Evolutionary conservation across 2,113 vertebrate species (phyloP).

Genomic region (Leptosomus discolor): DNA sequence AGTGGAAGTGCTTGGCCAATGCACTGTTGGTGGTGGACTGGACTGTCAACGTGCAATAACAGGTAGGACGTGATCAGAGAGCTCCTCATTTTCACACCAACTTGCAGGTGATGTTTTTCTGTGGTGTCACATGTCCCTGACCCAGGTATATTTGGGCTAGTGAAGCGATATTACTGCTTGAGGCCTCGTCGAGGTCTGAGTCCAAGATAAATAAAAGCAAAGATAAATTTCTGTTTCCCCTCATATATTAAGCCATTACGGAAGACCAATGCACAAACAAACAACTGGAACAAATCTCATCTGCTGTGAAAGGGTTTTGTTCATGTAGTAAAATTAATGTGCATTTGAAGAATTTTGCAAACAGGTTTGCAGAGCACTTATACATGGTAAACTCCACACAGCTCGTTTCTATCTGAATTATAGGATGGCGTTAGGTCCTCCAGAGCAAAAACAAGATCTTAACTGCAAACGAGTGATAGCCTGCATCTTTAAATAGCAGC

Average conservation of each 20-base stretch:
- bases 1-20: not conserved
- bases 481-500: slow-evolving; percentile 43
- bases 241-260: not conserved
- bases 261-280: not conserved
- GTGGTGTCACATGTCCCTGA: not conserved
- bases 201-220: not conserved
- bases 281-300: not conserved
- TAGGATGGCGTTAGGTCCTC: not conserved
- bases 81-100: not conserved
- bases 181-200: not conserved
- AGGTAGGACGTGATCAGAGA: not conserved
- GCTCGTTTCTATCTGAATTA: not conserved
- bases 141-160: not conserved
- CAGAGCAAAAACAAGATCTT: not conserved
- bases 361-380: not conserved
- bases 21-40: not conserved
- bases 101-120: not conserved
- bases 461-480: not conserved
- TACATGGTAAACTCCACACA: not conserved
- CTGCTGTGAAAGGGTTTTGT: not conserved
- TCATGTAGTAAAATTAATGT: not conserved
- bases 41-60: not conserved
- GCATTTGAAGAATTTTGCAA: not conserved
- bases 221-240: not conserved
- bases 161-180: not conserved